These are phyloP conservation scores for Erannis defoliaria DNA, from an alignment of 2,888 invertebrate species.

Conservation along the genomic window DNA sequence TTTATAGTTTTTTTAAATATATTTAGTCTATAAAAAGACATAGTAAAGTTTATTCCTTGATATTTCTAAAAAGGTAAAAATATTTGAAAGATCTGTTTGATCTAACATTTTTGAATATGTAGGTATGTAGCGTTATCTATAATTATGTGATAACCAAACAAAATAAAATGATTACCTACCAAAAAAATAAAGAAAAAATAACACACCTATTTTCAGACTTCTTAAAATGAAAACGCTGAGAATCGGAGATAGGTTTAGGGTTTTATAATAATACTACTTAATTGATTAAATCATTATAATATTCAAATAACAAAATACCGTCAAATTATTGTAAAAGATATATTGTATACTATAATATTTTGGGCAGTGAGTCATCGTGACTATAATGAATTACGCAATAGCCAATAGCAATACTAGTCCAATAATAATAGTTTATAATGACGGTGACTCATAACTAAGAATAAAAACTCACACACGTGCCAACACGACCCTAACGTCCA, in stretches of 20 bases:
- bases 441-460: constrained; percentile 66
- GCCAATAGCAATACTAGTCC: constrained; percentile 76
- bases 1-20: too few relatives aligned
- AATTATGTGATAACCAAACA: too few relatives aligned
- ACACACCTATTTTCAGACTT: too few relatives aligned
- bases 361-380: constrained; percentile 71
- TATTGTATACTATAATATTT: constrained; percentile 65
- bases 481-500: constrained; percentile 45
- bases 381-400: constrained; percentile 75
- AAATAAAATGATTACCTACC: too few relatives aligned
- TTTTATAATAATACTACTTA: background rate
- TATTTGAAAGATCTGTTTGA: too few relatives aligned
- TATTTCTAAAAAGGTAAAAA: too few relatives aligned
- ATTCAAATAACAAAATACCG: constrained; percentile 3
- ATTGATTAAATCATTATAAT: constrained; percentile 7
- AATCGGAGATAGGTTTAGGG: background rate
- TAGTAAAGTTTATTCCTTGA: too few relatives aligned
- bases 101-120: too few relatives aligned
- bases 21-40: too few relatives aligned
- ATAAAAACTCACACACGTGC: constrained; percentile 53
- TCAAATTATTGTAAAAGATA: constrained; percentile 31
- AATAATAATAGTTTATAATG: constrained; percentile 70
- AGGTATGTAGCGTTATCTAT: too few relatives aligned
- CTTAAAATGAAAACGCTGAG: background rate
- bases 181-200: too few relatives aligned